Base-by-base conservation (phyloP, 2,888 invertebrate genomes). In the Catocala nupta region DNA sequence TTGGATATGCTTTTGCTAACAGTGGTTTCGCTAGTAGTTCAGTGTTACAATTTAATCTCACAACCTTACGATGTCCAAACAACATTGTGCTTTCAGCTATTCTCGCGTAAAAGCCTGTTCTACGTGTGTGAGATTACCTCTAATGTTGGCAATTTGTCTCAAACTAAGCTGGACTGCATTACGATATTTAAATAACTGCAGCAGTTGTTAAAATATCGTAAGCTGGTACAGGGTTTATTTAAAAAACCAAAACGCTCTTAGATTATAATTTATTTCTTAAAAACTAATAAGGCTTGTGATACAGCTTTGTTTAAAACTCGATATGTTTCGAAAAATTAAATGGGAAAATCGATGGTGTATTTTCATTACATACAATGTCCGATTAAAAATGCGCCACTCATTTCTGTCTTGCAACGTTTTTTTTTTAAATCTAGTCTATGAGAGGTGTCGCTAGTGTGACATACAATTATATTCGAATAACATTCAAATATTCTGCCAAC, bases 11-110 rank as follows among this genome's bases (percentile, higher is more conserved):
- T 45, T 13, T 13, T 45, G 45, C 45, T 12, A 45, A 11, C 45
- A 45, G 13, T 7, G 45, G 13, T 45, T 12, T 45, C 8, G 13
- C 13, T 8, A 45, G 13, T 45, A 13, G 45, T 13, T 45, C 45
- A 12, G 43, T 11, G 45, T 47, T 47, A 47, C 12, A 9, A 47
- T 48, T 48, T 33, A 13, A 45, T 34, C 13, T 50, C 51, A 51
- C 48, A 47, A 48, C 50, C 44, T 36, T 50, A 56, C 13, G 13
- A 12, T 45, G 13, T 45, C 45, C 5, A 45, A 45, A 45, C 45
- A 45, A 13, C 45, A 43, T 43, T 45, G 45, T 45, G n/a, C 10
- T 43, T 12, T 45, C n/a, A 12, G 12, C 45, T 45, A 45, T 45
- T 45, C 45, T 13, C 12, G 45, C 45, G n/a, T 45, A 6, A 45